Evolutionary conservation across 1,140 invertebrate species (phyloP), one percentile per base, ranked within the genome.

Genomic region (Trialeurodes vaporariorum): DNA sequence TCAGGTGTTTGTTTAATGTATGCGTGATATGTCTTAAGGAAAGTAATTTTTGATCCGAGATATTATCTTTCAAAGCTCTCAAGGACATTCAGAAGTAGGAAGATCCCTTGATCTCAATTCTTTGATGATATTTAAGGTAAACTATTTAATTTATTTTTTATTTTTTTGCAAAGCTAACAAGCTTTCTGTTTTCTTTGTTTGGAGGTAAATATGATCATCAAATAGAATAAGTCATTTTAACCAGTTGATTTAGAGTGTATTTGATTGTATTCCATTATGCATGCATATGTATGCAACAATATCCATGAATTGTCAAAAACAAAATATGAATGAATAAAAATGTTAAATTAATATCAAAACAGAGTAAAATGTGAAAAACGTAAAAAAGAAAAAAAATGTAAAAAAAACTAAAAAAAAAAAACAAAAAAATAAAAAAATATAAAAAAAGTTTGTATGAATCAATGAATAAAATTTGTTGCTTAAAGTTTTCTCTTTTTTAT

Each of bases 391-490:
- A 49, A 5, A 49, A 49, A 49, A 49, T 49, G 17, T 49, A 9
- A 17, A 17, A 49, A 49, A 49, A 49, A 49, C 5, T 49, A 49
- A 49, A 49, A 49, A 49, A 49, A 49, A 49, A 9, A 49, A 49
- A 5, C 17, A 49, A 49, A 49, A 49, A 17, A 49, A 5, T 49
- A 49, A 49, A 49, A 49, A 49, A 9, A 9, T 49, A 49, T 9
- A 49, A 49, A 49, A 49, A 49, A 49, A 49, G 5, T 49, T 49
- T 49, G 34, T 49, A 49, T 49, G 34, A 49, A 49, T 49, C 34
- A 49, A 49, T 49, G 34, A 49, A 49, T 49, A 49, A 49, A 49
- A 49, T 49, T 49, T 49, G 34, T 49, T 49, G 34, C 34, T 49
- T 49, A 49, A 5, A 9, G 5, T 17, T 49, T 5, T 49, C 34